These are phyloP conservation scores for Stichopus chloronotus DNA, from an alignment of 35 echinoderm and acorn worm species.

Conservation along the genomic window DNA sequence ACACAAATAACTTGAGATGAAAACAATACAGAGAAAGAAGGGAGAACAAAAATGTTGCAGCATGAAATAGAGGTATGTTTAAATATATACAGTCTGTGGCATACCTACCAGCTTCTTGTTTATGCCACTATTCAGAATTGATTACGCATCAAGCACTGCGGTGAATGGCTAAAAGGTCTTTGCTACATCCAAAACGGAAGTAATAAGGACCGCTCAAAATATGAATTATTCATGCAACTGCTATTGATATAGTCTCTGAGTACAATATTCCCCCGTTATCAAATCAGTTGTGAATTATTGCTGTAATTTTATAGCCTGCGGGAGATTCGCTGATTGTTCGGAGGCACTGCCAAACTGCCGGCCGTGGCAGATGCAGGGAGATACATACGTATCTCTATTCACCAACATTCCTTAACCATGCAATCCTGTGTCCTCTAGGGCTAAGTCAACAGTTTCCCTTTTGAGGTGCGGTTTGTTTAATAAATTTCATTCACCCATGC, in stretches of 20 bases:
- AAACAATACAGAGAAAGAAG: no score
- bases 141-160: conserved; percentile 35
- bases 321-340: conserved; percentile 30
- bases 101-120: not conserved
- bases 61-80: not conserved
- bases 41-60: no score
- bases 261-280: conserved; percentile 37
- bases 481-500: conserved; percentile 9
- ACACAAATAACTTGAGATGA: no score
- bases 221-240: conserved; percentile 36
- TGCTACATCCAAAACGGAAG: conserved; percentile 49
- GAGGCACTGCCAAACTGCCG: not conserved
- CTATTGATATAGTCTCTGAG: conserved; percentile 47
- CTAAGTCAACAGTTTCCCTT: conserved; percentile 25
- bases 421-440: not conserved
- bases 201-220: conserved; percentile 53
- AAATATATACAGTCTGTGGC: not conserved
- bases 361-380: not conserved
- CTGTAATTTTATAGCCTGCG: conserved; percentile 55
- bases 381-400: not conserved
- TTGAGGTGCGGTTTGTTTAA: not conserved
- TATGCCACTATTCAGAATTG: conserved; percentile 27
- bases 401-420: not conserved
- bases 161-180: conserved; percentile 22
- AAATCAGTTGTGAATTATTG: conserved; percentile 51